phyloP scores from a whole-genome alignment of 2,113 vertebrate genomes.

The Tetrax tetrax region DNA sequence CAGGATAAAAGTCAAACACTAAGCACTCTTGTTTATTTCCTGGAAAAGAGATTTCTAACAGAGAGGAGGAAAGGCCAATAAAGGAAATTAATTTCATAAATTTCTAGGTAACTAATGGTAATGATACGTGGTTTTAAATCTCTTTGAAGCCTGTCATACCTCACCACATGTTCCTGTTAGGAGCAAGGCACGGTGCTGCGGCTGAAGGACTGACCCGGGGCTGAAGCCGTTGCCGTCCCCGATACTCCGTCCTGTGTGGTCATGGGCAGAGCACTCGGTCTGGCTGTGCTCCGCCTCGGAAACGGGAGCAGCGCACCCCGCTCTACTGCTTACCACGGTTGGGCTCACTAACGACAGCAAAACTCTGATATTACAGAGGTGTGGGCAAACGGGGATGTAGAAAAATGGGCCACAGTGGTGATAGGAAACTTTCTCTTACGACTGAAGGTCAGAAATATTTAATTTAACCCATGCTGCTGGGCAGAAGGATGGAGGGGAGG shows the following conservation, averaged over 20 bases:
- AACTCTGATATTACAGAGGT: not conserved
- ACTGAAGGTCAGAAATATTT: not conserved
- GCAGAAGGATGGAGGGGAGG: not conserved
- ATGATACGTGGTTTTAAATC: not conserved
- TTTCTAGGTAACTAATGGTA: not conserved
- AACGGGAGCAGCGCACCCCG: too few relatives aligned
- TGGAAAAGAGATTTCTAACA: not conserved
- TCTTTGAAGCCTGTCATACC: not conserved
- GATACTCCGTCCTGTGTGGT: not conserved
- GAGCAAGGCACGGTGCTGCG: not conserved
- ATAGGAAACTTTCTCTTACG: not conserved
- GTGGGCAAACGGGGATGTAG: not conserved
- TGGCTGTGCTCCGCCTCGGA: not conserved
- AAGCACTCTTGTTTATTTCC: not conserved
- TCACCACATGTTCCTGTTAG: accelerated
- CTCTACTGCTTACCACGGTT: too few relatives aligned
- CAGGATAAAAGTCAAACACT: not conserved
- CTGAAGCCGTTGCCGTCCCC: not conserved
- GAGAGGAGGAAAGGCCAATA: not conserved
- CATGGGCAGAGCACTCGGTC: not conserved
- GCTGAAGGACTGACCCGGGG: not conserved
- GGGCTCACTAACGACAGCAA: not conserved
- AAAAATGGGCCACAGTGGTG: not conserved
- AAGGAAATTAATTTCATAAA: not conserved
- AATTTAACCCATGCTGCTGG: not conserved